Evolutionary conservation across 92 coral and sea anemone genomes (phyloP).

Genomic region (Heteractis magnifica): DNA sequence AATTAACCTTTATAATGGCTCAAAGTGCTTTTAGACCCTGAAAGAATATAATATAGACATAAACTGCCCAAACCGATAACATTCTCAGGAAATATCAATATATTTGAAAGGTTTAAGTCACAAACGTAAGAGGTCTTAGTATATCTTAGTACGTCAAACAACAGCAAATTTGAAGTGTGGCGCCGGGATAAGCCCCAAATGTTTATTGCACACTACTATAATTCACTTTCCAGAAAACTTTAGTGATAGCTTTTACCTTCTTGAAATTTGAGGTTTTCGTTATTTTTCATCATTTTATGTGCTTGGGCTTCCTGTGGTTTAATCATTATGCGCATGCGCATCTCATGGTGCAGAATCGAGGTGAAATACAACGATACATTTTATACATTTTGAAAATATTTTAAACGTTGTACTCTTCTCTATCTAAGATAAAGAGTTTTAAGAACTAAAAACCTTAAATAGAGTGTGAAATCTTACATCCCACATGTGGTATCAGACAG

Average conservation of each 20-base stretch:
- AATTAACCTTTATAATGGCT: background rate
- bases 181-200: background rate
- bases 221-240: no score
- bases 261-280: no score
- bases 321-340: background rate
- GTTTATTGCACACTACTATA: background rate
- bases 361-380: background rate
- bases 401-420: background rate
- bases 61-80: background rate
- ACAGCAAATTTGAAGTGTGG: background rate
- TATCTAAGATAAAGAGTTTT: background rate
- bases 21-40: background rate
- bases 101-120: background rate
- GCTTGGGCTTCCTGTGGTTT: background rate
- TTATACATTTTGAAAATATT: background rate
- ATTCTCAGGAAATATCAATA: background rate
- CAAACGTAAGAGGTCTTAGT: background rate
- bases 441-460: background rate
- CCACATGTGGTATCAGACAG: slow-evolving; percentile 8
- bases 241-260: no score
- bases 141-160: background rate
- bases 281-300: background rate
- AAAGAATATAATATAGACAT: background rate
- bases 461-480: background rate
- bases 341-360: background rate